Percentiles rank a stretch among this genome's conserved stretches.
Evolutionary conservation across 2,797 vertebrate genomes (phyloP).

Genomic region (Austrolebias charrua): DNA sequence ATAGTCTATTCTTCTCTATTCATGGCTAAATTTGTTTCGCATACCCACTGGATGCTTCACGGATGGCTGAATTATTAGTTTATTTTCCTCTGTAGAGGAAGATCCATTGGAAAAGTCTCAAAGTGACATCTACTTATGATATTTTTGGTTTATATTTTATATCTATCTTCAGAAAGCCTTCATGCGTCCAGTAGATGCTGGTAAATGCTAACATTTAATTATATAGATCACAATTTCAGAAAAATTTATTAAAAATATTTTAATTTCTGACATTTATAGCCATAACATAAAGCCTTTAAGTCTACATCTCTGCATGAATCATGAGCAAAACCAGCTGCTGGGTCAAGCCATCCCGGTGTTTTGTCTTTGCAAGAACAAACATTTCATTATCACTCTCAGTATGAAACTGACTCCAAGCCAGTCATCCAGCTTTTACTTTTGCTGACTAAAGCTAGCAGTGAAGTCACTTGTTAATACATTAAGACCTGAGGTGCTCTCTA

Average conservation of each 20-base stretch:
- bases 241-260: not conserved
- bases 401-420: conserved; percentile 22
- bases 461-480: conserved; percentile 2
- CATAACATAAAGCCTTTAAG: not conserved
- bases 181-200: not conserved
- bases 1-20: conserved; percentile 69
- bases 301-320: not conserved
- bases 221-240: not conserved
- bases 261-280: conserved; percentile 5
- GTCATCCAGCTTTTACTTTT: not conserved
- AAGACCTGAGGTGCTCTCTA: not conserved
- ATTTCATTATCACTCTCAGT: conserved; percentile 50
- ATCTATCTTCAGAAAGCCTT: not conserved
- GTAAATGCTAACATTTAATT: not conserved
- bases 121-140: not conserved
- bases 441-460: conserved; percentile 8
- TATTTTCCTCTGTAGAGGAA: conserved; percentile 14
- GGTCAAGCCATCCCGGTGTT: conserved; percentile 28
- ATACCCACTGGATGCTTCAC: conserved; percentile 37
- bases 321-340: conserved; percentile 4
- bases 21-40: conserved; percentile 62
- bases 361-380: conserved; percentile 16
- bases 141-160: not conserved
- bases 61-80: conserved; percentile 43
- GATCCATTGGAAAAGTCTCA: conserved; percentile 10